These are phyloP conservation scores for Pelobates cultripes DNA, from an alignment of 2,797 vertebrate genomes.

Conservation along the genomic window DNA sequence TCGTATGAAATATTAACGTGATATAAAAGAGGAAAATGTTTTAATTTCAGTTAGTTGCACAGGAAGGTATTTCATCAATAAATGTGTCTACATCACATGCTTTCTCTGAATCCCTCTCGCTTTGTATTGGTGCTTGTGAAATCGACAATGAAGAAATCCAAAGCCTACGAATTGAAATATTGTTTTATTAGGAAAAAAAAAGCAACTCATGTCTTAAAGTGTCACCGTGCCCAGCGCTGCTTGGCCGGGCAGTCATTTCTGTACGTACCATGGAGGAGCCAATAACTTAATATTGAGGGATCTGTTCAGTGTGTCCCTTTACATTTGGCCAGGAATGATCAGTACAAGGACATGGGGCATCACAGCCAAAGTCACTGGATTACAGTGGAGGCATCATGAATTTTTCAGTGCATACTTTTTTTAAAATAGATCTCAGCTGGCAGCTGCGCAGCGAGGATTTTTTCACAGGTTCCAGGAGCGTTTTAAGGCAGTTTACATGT, in stretches of 20 bases:
- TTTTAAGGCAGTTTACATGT: not conserved
- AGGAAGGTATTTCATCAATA: constrained; percentile 42
- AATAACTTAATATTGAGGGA: not conserved
- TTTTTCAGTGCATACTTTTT: constrained; percentile 50
- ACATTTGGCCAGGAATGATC: constrained; percentile 44
- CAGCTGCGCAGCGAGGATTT: constrained; percentile 23
- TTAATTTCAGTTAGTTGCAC: constrained; percentile 41
- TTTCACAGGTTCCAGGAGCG: not conserved
- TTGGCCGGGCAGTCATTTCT: no score
- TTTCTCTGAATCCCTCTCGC: not conserved
- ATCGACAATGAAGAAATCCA: not conserved
- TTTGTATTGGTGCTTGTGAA: constrained; percentile 2
- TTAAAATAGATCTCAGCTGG: constrained; percentile 32
- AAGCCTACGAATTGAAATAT: not conserved
- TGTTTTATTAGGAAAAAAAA: not conserved
- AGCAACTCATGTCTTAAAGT: no score
- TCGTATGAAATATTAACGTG: constrained; percentile 14
- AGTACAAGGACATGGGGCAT: constrained; percentile 48
- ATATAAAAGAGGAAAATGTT: constrained; percentile 38
- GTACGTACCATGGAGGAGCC: not conserved
- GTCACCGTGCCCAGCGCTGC: no score
- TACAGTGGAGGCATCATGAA: constrained; percentile 54
- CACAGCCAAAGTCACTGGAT: constrained; percentile 52
- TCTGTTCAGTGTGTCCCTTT: constrained; percentile 38
- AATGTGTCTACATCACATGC: constrained; percentile 35